Evolutionary conservation across 2,113 vertebrate genomes (phyloP), one percentile per base, ranked within the genome.

Genomic region (Pongo pygmaeus): DNA sequence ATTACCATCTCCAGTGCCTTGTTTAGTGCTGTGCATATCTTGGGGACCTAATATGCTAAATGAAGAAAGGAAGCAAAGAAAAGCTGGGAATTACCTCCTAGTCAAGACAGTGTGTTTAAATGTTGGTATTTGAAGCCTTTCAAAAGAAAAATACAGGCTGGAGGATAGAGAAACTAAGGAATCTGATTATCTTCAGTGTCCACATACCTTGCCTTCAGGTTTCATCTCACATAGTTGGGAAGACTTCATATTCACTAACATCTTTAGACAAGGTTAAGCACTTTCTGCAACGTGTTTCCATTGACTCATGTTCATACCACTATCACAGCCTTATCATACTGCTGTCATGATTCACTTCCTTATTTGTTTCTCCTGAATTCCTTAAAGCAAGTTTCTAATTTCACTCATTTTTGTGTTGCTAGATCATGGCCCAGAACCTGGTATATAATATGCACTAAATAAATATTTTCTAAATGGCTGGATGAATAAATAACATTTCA

Each of bases 381-480:
- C 52, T 74, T 35, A 89, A 89, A 85, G 20, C 6, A 57, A 67
- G 17, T 67, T 91, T 92, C 48, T 79, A 27, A 12, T 16, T 95
- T 88, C 88, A 55, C 55, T 94, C 27, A 70, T 40, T 75, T 74
- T 23, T 84, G 8, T 35, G 32, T 64, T 23, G 12, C 72, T 69
- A 83, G 14, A 93, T 43, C 18, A 83, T 11, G 57, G 11, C 8
- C 12, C 38, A 77, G 40, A 96, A 8, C 32, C 38, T 67, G 35
- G 32, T 50, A 50, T 72, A 2, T 38, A 84, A 72, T 32, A 85
- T 16, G n/a, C 11, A 48, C 16, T 91, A 30, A 88, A 72, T 81
- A 95, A 81, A 72, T 81, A 95, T 46, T 89, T 95, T 93, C 50
- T 57, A 85, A 43, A 50, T 91, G 17, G 1, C 32, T 89, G 35